These are phyloP conservation scores for Acipenser ruthenus DNA, from an alignment of 2,797 vertebrate species.

Conservation along the genomic window DNA sequence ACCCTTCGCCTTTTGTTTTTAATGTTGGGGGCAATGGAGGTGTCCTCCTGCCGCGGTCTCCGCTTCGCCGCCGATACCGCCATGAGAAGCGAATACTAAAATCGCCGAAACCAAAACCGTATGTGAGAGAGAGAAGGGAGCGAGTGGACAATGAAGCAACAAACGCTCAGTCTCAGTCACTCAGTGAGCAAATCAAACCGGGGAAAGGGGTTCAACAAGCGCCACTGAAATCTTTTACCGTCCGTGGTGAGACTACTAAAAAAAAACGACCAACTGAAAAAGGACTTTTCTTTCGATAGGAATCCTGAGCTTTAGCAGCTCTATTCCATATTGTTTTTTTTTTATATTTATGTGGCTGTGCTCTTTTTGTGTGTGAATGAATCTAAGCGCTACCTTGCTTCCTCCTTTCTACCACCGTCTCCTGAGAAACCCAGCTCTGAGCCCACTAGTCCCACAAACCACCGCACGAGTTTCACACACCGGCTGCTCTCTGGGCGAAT, in stretches of 20 bases:
- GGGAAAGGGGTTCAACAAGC: neutral
- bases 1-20: slow-evolving; percentile 13
- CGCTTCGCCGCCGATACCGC: slow-evolving; percentile 28
- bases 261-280: neutral
- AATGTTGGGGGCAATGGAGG: slow-evolving; percentile 23
- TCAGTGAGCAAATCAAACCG: neutral
- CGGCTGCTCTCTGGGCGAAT: slow-evolving; percentile 23
- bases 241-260: neutral
- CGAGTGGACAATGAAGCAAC: slow-evolving; percentile 6
- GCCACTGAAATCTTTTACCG: neutral
- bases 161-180: neutral
- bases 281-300: slow-evolving; percentile 9
- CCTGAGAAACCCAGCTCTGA: slow-evolving; percentile 22
- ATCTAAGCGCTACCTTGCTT: neutral
- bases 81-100: slow-evolving; percentile 32
- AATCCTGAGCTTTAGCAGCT: neutral
- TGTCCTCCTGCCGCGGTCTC: slow-evolving; percentile 24
- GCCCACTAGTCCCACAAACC: slow-evolving; percentile 21
- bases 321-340: neutral
- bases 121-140: slow-evolving; percentile 8
- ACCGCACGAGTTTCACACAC: slow-evolving; percentile 32
- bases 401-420: slow-evolving; percentile 8
- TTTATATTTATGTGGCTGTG: neutral
- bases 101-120: neutral
- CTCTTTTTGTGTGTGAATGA: neutral